Evolutionary conservation across 2,888 invertebrate species (phyloP), one percentile per base, ranked within the genome.

Genomic region (Epicampocera succincta): DNA sequence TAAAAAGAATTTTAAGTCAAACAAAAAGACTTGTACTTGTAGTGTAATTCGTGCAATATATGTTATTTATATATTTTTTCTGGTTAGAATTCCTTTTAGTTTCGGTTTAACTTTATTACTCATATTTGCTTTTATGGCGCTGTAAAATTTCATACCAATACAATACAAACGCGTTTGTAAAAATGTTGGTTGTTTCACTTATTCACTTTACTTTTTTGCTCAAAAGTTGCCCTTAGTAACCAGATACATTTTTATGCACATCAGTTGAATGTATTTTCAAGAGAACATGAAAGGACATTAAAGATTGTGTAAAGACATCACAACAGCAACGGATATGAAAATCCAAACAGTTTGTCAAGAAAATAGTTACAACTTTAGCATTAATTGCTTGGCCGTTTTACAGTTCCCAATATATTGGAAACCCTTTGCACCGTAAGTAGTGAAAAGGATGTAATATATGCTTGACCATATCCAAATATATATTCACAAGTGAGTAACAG

Each of bases 271-370:
- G 25, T 68, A 13, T 68, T 56, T 56, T 19, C 56, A 15, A 29
- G 44, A 52, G 44, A 46, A 68, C 2, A 74, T 56, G 21, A 73
- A 61, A 65, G 54, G 65, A 58, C 71, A 48, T 50, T 63, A 21
- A 63, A 63, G 65, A 58, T 71, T 71, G 42, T 65, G 29, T 65
- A 72, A 71, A 54, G 68, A 29, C 68, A 15, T 54, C 29, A 15
- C 42, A 54, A 48, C 60, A 44, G 21, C 46, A 25, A 48, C 3
- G 29, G 63, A 33, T 21, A 42, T 25, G 3, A 13, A 48, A 46
- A 46, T 42, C 1, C 6, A n/a, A 1, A 60, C 12, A 38, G 13
- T 33, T 33, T 33, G 33, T 33, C 5, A 33, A 33, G 33, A 33
- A 33, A 33, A 8, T 33, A 33, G 3, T 5, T 33, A 8, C 33